Conservation (phyloP, 2,113 vertebrate genomes). For the Petrocephalus microphthalmus region DNA sequence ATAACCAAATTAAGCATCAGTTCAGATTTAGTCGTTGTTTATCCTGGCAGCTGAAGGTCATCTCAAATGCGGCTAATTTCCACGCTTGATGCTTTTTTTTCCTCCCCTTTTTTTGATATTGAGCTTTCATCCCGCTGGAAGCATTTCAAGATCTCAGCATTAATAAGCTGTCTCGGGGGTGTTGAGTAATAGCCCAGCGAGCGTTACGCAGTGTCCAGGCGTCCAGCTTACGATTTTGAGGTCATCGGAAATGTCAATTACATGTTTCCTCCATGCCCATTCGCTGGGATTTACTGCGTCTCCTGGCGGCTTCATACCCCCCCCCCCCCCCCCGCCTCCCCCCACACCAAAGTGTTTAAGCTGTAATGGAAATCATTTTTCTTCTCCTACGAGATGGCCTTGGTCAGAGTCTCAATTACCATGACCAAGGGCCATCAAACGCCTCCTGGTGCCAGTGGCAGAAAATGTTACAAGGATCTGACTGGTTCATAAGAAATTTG, state of each 20-base stretch:
- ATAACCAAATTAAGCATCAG: too few species aligned
- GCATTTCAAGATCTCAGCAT: background rate
- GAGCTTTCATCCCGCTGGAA: background rate
- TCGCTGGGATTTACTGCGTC: slow-evolving; percentile 33
- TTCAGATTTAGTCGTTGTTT: too few species aligned
- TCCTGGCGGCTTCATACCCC: slow-evolving; percentile 29
- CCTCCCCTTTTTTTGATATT: background rate
- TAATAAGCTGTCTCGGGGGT: slow-evolving; percentile 30
- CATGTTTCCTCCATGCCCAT: slow-evolving; percentile 17
- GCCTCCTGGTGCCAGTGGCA: background rate
- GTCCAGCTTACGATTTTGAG: slow-evolving; percentile 30
- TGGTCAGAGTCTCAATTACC: slow-evolving; percentile 37
- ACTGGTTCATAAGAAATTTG: slow-evolving; percentile 27
- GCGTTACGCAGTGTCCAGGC: slow-evolving; percentile 24
- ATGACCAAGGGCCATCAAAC: slow-evolving; percentile 20
- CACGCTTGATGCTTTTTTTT: background rate
- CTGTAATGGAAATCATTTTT: slow-evolving; percentile 35
- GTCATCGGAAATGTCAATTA: slow-evolving; percentile 29
- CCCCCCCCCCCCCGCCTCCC: slow-evolving; percentile 13
- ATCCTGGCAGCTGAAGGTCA: background rate
- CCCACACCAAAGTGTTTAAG: slow-evolving; percentile 27
- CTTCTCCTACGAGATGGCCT: slow-evolving; percentile 28
- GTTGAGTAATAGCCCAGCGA: slow-evolving; percentile 33
- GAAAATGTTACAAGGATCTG: slow-evolving; percentile 14
- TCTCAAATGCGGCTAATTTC: background rate